These are phyloP conservation scores for Mellilla xanthometata DNA, from an alignment of 2,888 invertebrate genomes.

Conservation along the genomic window DNA sequence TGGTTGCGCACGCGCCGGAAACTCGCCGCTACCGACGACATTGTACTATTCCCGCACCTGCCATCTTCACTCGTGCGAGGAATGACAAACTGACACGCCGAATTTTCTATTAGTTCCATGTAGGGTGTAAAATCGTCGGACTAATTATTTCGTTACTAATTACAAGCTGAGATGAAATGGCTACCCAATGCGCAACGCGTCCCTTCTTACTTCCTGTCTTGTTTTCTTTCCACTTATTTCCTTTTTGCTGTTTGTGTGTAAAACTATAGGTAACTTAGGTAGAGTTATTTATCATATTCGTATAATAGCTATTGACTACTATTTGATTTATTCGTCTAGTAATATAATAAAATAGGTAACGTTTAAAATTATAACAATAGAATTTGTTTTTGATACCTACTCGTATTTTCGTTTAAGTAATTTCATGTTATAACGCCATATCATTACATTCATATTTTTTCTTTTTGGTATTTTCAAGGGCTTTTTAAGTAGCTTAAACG, in stretches of 20 bases:
- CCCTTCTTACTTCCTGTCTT: conserved; percentile 6
- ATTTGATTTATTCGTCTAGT: no score
- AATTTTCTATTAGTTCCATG: conserved; percentile 13
- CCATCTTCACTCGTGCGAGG: conserved; percentile 45
- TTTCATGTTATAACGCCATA: no score
- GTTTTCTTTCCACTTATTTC: conserved; percentile 18
- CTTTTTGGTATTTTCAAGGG: no score
- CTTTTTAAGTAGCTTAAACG: conserved; percentile 18
- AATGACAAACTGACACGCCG: conserved; percentile 47
- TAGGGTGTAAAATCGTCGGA: conserved; percentile 23
- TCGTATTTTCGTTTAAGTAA: no score
- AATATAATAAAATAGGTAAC: no score
- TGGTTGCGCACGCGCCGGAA: conserved; percentile 70
- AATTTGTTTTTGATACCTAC: no score
- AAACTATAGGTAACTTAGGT: no score
- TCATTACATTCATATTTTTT: no score
- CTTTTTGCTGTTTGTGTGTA: neutral
- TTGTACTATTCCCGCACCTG: conserved; percentile 55
- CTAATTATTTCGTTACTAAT: conserved; percentile 30
- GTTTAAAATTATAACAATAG: no score
- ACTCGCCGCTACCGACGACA: conserved; percentile 35
- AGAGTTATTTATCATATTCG: no score
- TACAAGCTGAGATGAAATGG: conserved; percentile 23
- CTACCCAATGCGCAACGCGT: conserved; percentile 9
- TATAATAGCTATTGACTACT: no score